Conservation (phyloP, 1,140 invertebrate genomes). For the Sycophaga agraensis region DNA sequence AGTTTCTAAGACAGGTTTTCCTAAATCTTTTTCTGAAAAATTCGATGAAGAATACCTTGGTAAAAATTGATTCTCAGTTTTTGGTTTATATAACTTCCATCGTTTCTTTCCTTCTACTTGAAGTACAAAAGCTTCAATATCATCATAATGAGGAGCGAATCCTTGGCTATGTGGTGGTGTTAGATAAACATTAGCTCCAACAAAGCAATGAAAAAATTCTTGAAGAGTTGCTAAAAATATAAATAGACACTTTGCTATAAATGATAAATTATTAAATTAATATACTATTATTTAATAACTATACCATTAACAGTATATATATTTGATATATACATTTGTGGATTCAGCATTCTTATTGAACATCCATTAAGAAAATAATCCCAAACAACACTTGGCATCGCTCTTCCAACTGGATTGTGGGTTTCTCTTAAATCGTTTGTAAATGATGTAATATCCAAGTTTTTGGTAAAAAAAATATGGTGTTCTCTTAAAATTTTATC, state of each 20-base stretch:
- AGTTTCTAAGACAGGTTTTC: conserved; percentile 79
- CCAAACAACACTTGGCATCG: conserved; percentile 81
- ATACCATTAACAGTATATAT: conserved; percentile 65
- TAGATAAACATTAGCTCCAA: conserved; percentile 92
- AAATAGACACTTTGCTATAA: no score
- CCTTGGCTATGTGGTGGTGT: conserved; percentile 95
- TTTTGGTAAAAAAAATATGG: conserved; percentile 77
- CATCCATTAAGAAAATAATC: conserved; percentile 89
- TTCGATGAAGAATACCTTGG: conserved; percentile 82
- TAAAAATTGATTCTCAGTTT: conserved; percentile 64
- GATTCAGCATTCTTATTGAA: conserved; percentile 90
- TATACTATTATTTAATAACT: conserved; percentile 18
- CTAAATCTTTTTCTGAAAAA: conserved; percentile 76
- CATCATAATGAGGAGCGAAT: conserved; percentile 98
- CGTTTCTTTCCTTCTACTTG: conserved; percentile 95
- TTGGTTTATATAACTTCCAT: conserved; percentile 88
- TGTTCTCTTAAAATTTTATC: conserved; percentile 77
- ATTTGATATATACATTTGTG: conserved; percentile 79
- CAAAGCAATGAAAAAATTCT: conserved; percentile 91
- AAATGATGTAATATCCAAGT: conserved; percentile 90
- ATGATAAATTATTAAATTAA: conserved; percentile 1
- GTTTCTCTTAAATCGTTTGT: conserved; percentile 77
- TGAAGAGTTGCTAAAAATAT: conserved; percentile 71
- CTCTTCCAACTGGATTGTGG: conserved; percentile 80
- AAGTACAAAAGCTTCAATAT: conserved; percentile 97